Percentiles rank a stretch among this genome's conserved stretches.
Conservation (phyloP, 2,888 invertebrate species). For the Plebejus melissa region DNA sequence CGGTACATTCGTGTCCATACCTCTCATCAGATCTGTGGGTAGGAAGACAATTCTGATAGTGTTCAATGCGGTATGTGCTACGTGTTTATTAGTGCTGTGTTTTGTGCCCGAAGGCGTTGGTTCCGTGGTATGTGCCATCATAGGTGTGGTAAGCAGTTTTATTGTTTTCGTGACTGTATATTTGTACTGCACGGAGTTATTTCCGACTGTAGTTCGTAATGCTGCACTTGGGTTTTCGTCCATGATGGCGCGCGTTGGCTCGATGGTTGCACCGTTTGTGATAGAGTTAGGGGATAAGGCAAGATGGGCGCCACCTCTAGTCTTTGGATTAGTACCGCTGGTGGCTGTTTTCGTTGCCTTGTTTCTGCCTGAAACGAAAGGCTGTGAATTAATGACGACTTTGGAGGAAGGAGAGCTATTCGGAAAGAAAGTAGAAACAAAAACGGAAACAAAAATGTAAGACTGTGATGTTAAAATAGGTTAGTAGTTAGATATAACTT, state of each 20-base stretch:
- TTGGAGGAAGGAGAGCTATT: conserved; percentile 87
- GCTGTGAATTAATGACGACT: conserved; percentile 86
- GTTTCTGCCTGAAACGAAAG: conserved; percentile 88
- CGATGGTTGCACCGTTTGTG: conserved; percentile 91
- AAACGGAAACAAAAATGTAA: conserved; percentile 32
- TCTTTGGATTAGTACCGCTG: conserved; percentile 85
- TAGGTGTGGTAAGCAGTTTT: conserved; percentile 89
- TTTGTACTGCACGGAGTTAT: conserved; percentile 91
- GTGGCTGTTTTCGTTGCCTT: conserved; percentile 74
- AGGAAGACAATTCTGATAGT: conserved; percentile 82
- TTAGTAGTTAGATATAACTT: neutral
- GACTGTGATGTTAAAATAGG: neutral
- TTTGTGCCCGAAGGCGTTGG: conserved; percentile 63
- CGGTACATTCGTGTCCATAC: conserved; percentile 81
- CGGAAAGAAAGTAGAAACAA: conserved; percentile 49
- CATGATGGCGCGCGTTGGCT: conserved; percentile 91
- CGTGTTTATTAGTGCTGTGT: conserved; percentile 80
- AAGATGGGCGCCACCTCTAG: conserved; percentile 82
- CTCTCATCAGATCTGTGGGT: conserved; percentile 82
- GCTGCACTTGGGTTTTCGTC: conserved; percentile 94
- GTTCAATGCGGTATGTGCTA: conserved; percentile 81
- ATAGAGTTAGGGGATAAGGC: conserved; percentile 76
- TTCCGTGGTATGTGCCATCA: conserved; percentile 81
- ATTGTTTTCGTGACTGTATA: conserved; percentile 92
- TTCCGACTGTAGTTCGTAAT: conserved; percentile 93